Percentiles rank a stretch among this genome's conserved stretches.
These are phyloP conservation scores for Gymnorhina tibicen DNA, from an alignment of 2,113 vertebrate species.

Conservation along the genomic window DNA sequence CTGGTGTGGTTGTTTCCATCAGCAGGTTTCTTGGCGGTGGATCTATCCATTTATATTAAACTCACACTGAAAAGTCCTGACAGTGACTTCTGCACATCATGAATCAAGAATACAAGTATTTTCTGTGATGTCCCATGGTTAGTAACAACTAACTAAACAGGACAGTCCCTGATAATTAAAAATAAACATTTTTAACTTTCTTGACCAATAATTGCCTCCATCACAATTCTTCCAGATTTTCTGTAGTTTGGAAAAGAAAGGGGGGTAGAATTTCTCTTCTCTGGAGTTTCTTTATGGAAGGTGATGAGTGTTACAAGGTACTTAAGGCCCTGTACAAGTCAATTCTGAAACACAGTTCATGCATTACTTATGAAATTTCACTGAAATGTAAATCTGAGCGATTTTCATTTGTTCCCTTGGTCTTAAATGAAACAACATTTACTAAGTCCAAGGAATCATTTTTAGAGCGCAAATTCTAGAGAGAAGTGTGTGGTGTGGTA, in stretches of 20 bases:
- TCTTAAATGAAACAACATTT: slow-evolving; percentile 71
- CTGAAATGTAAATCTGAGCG: slow-evolving; percentile 69
- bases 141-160: background rate
- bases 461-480: slow-evolving; percentile 54
- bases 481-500: slow-evolving; percentile 57
- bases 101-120: background rate
- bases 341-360: slow-evolving; percentile 29
- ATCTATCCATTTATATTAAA: background rate
- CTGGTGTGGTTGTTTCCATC: background rate
- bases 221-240: background rate
- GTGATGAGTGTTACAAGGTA: slow-evolving; percentile 11
- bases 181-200: background rate
- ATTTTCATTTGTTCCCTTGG: slow-evolving; percentile 59
- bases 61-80: background rate
- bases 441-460: slow-evolving; percentile 53
- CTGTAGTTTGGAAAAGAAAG: background rate
- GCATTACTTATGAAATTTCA: slow-evolving; percentile 71
- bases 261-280: background rate
- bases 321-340: slow-evolving; percentile 15
- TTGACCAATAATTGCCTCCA: background rate
- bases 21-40: background rate
- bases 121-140: background rate
- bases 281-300: slow-evolving; percentile 3
- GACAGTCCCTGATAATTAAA: background rate
- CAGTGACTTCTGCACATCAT: background rate